A percentile compares a stretch with the other conserved stretches of the same genome.
Evolutionary conservation across 2,888 invertebrate species (phyloP).

Genomic region (Tupiocoris notatus): DNA sequence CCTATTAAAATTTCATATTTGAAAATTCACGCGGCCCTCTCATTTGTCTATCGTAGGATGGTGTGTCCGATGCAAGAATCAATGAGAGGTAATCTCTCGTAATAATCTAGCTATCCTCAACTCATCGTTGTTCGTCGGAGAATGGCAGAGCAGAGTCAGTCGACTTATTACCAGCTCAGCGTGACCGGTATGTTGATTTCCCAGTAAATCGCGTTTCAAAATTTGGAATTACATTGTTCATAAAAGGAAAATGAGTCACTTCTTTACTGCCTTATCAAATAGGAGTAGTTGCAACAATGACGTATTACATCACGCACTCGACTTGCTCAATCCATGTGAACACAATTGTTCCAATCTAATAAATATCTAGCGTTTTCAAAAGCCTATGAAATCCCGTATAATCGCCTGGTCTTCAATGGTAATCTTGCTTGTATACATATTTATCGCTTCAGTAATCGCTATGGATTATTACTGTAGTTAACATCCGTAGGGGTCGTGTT

Average conservation of each 20-base stretch:
- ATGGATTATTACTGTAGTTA: too few species aligned
- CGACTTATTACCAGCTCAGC: slow-evolving; percentile 66
- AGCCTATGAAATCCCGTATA: too few species aligned
- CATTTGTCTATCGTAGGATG: slow-evolving; percentile 5
- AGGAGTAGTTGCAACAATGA: neutral
- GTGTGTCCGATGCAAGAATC: neutral
- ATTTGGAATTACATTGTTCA: neutral
- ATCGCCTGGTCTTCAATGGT: too few species aligned
- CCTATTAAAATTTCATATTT: too few species aligned
- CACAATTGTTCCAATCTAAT: neutral
- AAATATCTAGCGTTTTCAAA: neutral
- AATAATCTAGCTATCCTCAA: neutral
- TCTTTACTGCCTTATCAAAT: neutral
- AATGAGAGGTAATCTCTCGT: neutral
- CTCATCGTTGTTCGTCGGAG: slow-evolving; percentile 9
- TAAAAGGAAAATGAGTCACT: neutral
- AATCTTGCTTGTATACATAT: too few species aligned
- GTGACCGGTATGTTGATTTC: slow-evolving; percentile 64
- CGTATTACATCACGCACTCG: neutral
- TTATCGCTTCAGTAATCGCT: too few species aligned
- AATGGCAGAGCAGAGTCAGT: slow-evolving; percentile 46
- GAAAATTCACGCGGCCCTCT: too few species aligned
- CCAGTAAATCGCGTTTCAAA: too few species aligned
- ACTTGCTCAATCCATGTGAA: neutral
- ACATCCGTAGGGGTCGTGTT: too few species aligned